These are phyloP conservation scores for Cranoglanis bouderius DNA, from an alignment of 2,113 vertebrate genomes.

Conservation along the genomic window DNA sequence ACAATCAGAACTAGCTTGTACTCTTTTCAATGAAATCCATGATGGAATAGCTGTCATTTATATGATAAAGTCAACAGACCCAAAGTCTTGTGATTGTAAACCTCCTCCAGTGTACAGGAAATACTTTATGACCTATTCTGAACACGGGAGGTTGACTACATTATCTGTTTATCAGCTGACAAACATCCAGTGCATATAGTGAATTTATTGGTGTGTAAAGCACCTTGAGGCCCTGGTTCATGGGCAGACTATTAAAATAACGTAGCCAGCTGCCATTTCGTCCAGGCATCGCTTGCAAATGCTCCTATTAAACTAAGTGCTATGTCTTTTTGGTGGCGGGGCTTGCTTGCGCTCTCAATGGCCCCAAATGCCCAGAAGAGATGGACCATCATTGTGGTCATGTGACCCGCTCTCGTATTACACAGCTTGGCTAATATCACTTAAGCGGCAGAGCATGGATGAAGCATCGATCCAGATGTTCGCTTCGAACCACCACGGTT, in stretches of 20 bases:
- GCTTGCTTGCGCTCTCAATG: background rate
- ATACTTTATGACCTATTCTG: background rate
- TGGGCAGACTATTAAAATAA: conserved; percentile 19
- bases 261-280: background rate
- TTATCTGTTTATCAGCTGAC: conserved; percentile 12
- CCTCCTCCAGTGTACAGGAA: background rate
- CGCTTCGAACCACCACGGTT: background rate
- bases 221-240: background rate
- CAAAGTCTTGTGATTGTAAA: background rate
- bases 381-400: conserved; percentile 43
- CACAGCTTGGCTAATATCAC: conserved; percentile 44
- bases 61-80: background rate
- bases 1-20: background rate
- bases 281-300: conserved; percentile 5
- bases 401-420: conserved; percentile 59
- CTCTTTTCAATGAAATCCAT: background rate
- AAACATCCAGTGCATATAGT: background rate
- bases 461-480: conserved; percentile 52
- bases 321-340: background rate
- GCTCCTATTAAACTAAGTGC: background rate
- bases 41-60: background rate
- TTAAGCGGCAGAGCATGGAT: background rate
- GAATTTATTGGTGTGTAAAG: conserved; percentile 26
- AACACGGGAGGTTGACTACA: background rate
- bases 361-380: conserved; percentile 11